Conservation (phyloP, 35 echinoderm and acorn worm genomes). For the Chiridota heheva region DNA sequence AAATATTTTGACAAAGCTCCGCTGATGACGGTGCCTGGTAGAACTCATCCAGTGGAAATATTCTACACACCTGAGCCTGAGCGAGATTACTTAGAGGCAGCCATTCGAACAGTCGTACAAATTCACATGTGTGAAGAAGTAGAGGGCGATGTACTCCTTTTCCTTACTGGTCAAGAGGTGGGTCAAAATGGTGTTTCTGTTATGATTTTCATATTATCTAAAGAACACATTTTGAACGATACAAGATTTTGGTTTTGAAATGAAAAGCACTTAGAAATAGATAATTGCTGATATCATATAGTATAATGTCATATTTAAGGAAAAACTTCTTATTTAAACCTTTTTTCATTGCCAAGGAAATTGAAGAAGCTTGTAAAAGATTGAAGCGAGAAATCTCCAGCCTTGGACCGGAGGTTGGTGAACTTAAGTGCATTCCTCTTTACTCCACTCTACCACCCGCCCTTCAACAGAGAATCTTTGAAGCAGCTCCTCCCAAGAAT, state of each 20-base stretch:
- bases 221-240: neutral
- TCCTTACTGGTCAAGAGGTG: conserved; percentile 93
- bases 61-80: conserved; percentile 96
- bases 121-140: conserved; percentile 94
- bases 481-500: conserved; percentile 84
- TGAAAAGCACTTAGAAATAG: no score
- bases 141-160: conserved; percentile 78
- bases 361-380: conserved; percentile 95
- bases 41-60: conserved; percentile 94
- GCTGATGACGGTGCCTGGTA: conserved; percentile 87
- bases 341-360: conserved; percentile 66
- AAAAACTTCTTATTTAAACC: neutral
- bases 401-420: conserved; percentile 79
- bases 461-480: conserved; percentile 94
- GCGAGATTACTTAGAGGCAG: conserved; percentile 90
- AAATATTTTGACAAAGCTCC: conserved; percentile 87
- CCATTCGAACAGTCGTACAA: conserved; percentile 85
- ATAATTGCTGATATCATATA: no score
- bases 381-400: conserved; percentile 84
- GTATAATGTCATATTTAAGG: neutral
- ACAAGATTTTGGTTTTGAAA: no score
- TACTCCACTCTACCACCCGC: conserved; percentile 91
- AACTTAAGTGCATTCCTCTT: conserved; percentile 91
- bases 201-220: neutral
- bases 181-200: neutral